Evolutionary conservation across 2,797 vertebrate species (phyloP), one percentile per base, ranked within the genome.

Genomic region (Fratercula arctica): DNA sequence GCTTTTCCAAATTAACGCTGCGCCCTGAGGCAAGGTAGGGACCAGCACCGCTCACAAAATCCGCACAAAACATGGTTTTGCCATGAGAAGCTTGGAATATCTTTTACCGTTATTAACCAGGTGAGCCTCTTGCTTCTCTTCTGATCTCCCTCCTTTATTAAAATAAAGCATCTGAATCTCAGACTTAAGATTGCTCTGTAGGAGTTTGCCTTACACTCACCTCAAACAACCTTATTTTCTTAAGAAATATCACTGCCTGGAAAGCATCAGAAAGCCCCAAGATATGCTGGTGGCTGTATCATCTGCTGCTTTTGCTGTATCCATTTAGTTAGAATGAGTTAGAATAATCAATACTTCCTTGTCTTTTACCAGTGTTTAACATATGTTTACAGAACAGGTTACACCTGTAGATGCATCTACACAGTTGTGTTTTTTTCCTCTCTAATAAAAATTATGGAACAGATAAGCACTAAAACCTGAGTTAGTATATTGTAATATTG

Each of bases 401-500:
- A 54, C 41, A 33, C 61, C 59, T 78, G 37, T 25, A 69, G 91
- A 33, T 50, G 50, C 39, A 68, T 68, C 77, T 79, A 61, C 41
- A 35, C 41, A 2, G 48, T 8, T 20, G 26, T 6, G 41, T 43
- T 48, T 77, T 89, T 81, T 46, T 25, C n/a, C 48, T 87, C 72
- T 57, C 41, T 89, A 75, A 91, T 89, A 95, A 96, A 92, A 88
- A 90, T 82, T 73, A 88, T 75, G 79, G 85, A 79, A 78, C 53
- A 91, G 89, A 93, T 72, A 91, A 95, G n/a, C 70, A 59, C 78
- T 78, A 85, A 92, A 92, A 6, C 43, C 81, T 2, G 5, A 80
- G 73, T 93, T 78, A 89, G 79, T 88, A 35, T 74, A 75, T 68
- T 86, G 76, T 60, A 76, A 54, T 95, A 97, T 91, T 86, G 94